phyloP scores from a whole-genome alignment of 2,113 vertebrate species.

The Prochilodus magdalenae region DNA sequence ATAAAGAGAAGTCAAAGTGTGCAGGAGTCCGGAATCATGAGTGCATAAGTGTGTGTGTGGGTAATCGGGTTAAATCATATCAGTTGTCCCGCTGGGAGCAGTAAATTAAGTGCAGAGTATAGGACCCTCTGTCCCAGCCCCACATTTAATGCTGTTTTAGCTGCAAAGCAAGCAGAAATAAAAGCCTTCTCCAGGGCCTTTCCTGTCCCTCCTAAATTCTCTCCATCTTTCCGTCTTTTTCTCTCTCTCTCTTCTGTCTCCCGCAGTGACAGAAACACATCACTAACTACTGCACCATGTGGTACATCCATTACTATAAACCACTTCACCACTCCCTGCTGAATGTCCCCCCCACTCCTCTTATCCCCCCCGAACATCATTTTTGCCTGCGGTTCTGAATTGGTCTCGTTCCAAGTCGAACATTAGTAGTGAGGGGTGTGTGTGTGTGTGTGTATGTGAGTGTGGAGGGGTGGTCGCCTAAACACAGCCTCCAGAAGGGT shows the following conservation, averaged over 20 bases:
- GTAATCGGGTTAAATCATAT: conserved; percentile 33
- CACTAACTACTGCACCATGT: conserved; percentile 70
- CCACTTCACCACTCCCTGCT: conserved; percentile 61
- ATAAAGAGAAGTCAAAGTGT: neutral
- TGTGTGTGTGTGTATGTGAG: conserved; percentile 11
- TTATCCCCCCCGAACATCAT: conserved; percentile 58
- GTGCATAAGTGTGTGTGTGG: conserved; percentile 9
- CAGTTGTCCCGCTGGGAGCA: neutral
- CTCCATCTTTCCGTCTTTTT: conserved; percentile 39
- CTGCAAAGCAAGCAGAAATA: conserved; percentile 67
- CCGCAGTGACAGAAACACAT: conserved; percentile 57
- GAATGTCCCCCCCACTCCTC: conserved; percentile 49
- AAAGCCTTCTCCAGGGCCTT: conserved; percentile 54
- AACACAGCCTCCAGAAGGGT: conserved; percentile 2
- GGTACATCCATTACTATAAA: conserved; percentile 75
- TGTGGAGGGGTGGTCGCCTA: neutral
- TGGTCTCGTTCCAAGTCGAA: conserved; percentile 70
- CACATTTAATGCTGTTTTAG: conserved; percentile 53
- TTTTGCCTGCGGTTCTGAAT: conserved; percentile 66
- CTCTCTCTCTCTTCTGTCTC: conserved; percentile 42
- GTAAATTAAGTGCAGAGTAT: conserved; percentile 24
- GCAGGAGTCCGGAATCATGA: neutral
- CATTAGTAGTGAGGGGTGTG: conserved; percentile 60
- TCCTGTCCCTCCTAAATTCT: conserved; percentile 26
- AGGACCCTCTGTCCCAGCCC: conserved; percentile 32